These are phyloP conservation scores for Maniola hyperantus DNA, from an alignment of 2,888 invertebrate species.

Conservation along the genomic window DNA sequence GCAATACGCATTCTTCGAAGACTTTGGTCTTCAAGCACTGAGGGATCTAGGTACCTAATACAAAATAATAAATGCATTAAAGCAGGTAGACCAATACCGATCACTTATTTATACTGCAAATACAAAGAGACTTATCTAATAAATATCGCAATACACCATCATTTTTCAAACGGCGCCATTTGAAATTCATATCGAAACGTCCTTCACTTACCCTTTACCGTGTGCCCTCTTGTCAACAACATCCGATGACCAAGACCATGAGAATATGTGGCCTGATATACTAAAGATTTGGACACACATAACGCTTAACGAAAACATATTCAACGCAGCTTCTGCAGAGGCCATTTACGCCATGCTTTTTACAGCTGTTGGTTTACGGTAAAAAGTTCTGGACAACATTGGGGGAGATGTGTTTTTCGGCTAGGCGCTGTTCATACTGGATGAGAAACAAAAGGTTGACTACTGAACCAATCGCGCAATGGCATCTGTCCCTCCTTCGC, in stretches of 20 bases:
- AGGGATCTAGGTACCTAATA: not conserved
- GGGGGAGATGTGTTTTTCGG: no score
- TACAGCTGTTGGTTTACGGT: no score
- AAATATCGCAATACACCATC: slow-evolving; percentile 29
- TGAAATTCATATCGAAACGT: slow-evolving; percentile 64
- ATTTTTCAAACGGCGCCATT: slow-evolving; percentile 48
- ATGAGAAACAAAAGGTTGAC: no score
- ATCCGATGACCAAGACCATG: slow-evolving; percentile 57
- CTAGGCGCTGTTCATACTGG: no score
- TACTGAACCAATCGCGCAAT: no score
- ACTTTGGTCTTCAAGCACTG: no score
- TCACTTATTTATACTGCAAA: slow-evolving; percentile 28
- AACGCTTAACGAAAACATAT: not conserved
- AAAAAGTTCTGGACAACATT: no score
- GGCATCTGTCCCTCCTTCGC: no score
- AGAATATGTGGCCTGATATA: slow-evolving; percentile 33
- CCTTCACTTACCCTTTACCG: slow-evolving; percentile 69
- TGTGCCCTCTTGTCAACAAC: slow-evolving; percentile 53
- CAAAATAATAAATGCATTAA: slow-evolving; percentile 4
- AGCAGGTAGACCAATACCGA: slow-evolving; percentile 2
- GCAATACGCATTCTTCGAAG: no score
- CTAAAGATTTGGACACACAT: not conserved
- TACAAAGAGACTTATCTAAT: slow-evolving; percentile 19
- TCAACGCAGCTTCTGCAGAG: not conserved
- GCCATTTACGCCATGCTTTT: not conserved